Evolutionary conservation across 2,797 vertebrate genomes (phyloP), one percentile per base, ranked within the genome.

Genomic region (Acanthurus tractus): DNA sequence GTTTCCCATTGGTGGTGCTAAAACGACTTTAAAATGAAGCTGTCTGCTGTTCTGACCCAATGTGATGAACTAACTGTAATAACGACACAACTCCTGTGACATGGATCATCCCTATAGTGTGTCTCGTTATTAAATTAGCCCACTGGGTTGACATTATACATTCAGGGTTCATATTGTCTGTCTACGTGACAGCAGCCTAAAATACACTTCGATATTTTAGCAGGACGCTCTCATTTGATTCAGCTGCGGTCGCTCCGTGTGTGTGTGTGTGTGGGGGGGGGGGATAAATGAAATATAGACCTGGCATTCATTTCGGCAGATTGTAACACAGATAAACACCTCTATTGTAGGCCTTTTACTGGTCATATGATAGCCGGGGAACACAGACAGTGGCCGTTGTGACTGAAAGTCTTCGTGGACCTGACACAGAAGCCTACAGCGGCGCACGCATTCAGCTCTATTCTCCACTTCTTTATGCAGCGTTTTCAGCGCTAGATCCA

Each of bases 391-490:
- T 1, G 64, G 49, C 17, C 25, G 25, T 25, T 25, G 25, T 25
- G 2, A 25, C 36, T 45, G 1, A 48, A 3, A n/a, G 58, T n/a
- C 20, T 56, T 3, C 3, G 48, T 40, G 62, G 78, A 25, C 25
- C 25, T 25, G 25, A 25, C 25, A 25, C 25, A 82, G 82, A 64
- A 79, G 63, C 64, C 74, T 52, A 53, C 14, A 20, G 76, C 77
- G 56, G 48, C 54, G 80, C 75, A 18, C 82, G 3, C 59, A 65
- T 78, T 46, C 71, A 56, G 79, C 50, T 85, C 77, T 54, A 70
- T 70, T 63, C 73, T 20, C 61, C 78, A 49, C 73, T 79, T 79
- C 86, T 89, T 91, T 86, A 88, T 86, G 89, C 92, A 90, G 88
- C 85, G 82, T 85, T 88, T 88, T 88, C 81, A 72, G 74, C 84